Percentiles rank a stretch among this genome's conserved stretches.
Evolutionary conservation across 2,888 invertebrate species (phyloP).

Genomic region (Conops quadrifasciatus): DNA sequence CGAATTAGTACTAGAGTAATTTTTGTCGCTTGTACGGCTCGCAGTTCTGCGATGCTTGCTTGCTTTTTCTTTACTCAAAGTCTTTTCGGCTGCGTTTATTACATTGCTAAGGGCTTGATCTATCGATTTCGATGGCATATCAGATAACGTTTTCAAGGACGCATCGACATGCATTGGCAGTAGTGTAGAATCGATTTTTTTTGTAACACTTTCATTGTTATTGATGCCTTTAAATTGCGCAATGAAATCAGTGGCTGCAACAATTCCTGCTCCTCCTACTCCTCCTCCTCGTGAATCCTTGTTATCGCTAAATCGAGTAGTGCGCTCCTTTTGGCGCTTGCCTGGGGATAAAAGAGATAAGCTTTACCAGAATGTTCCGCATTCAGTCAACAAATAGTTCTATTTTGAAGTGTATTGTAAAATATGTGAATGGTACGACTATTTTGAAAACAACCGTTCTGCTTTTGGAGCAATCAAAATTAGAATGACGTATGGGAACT

Average conservation of each 20-base stretch:
- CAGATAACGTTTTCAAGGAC: neutral
- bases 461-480: slow-evolving; percentile 20
- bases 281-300: slow-evolving; percentile 54
- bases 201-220: slow-evolving; percentile 26
- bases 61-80: slow-evolving; percentile 6
- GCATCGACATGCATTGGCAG: slow-evolving; percentile 47
- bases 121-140: slow-evolving; percentile 7
- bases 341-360: slow-evolving; percentile 49
- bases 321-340: slow-evolving; percentile 61
- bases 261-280: slow-evolving; percentile 37
- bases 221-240: slow-evolving; percentile 44
- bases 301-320: slow-evolving; percentile 63
- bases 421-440: neutral
- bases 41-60: neutral
- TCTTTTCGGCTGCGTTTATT: neutral
- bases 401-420: too few relatives aligned
- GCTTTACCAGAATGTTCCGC: neutral
- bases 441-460: slow-evolving; percentile 35
- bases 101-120: slow-evolving; percentile 4
- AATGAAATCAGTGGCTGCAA: slow-evolving; percentile 46
- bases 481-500: slow-evolving; percentile 39
- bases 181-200: slow-evolving; percentile 42
- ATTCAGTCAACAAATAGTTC: too few relatives aligned
- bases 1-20: slow-evolving; percentile 39
- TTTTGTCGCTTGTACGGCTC: slow-evolving; percentile 20